These are phyloP conservation scores for Drosophila ogumai DNA, from an alignment of 1,140 invertebrate species.

Conservation along the genomic window DNA sequence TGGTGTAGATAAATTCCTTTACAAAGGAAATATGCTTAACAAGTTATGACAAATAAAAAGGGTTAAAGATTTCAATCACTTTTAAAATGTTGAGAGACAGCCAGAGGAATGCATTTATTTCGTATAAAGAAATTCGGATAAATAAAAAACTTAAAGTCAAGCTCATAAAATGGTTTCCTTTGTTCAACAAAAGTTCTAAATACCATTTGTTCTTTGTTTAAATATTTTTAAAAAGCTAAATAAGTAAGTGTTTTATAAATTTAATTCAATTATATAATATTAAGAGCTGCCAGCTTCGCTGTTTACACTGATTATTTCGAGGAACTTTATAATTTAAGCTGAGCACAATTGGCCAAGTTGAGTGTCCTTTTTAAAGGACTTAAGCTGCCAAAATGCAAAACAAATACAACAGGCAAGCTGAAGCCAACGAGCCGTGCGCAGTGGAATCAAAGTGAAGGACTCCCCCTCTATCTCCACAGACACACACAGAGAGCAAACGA, in stretches of 20 bases:
- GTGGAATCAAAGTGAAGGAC: slow-evolving; percentile 57
- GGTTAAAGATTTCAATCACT: too few species aligned
- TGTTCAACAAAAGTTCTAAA: background rate
- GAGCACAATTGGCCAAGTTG: slow-evolving; percentile 25
- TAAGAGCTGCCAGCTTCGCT: background rate
- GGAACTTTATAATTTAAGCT: slow-evolving; percentile 22
- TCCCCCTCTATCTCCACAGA: background rate
- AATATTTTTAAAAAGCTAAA: too few species aligned
- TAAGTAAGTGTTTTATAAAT: too few species aligned
- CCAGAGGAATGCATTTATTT: background rate
- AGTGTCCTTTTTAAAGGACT: slow-evolving; percentile 19
- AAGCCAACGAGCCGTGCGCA: slow-evolving; percentile 16
- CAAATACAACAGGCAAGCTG: slow-evolving; percentile 23
- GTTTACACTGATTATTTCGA: slow-evolving; percentile 28
- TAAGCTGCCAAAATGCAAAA: slow-evolving; percentile 45
- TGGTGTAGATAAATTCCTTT: background rate
- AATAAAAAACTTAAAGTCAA: background rate
- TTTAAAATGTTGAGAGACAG: background rate
- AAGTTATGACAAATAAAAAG: background rate
- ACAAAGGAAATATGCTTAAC: background rate
- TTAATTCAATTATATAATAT: too few species aligned
- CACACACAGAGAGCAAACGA: slow-evolving; percentile 29
- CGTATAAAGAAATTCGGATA: background rate
- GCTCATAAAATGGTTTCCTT: background rate
- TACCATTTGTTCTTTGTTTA: background rate